A percentile compares a stretch with the other conserved stretches of the same genome.
Conservation (phyloP, 2,888 invertebrate genomes). For the Stenoptilia bipunctidactyla region DNA sequence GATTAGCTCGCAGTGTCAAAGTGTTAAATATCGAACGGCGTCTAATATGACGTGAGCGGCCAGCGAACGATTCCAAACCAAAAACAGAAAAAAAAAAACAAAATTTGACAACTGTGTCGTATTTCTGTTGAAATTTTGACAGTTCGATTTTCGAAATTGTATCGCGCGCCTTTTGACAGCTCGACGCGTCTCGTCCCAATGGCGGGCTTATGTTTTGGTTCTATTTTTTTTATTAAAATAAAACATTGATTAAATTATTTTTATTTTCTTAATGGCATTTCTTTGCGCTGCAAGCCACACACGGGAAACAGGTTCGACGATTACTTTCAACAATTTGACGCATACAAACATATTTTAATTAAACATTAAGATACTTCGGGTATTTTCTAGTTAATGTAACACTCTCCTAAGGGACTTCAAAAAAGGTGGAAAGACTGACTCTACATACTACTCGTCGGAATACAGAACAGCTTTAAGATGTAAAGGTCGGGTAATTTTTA, state of each 20-base stretch:
- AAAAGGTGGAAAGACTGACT: too few relatives aligned
- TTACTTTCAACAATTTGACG: slow-evolving; percentile 18
- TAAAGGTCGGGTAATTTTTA: too few relatives aligned
- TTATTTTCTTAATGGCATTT: background rate
- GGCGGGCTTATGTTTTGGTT: slow-evolving; percentile 34
- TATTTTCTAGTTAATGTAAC: too few relatives aligned
- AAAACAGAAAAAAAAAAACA: slow-evolving; percentile 30
- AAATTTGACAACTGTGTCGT: slow-evolving; percentile 55
- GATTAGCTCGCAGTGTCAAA: slow-evolving; percentile 70
- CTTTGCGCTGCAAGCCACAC: background rate
- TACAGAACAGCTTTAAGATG: too few relatives aligned
- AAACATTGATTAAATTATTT: background rate
- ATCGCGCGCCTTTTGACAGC: slow-evolving; percentile 26
- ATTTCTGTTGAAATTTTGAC: slow-evolving; percentile 57
- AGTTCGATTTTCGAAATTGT: slow-evolving; percentile 47
- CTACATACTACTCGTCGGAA: too few relatives aligned
- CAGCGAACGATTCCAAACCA: slow-evolving; percentile 33
- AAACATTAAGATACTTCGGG: too few relatives aligned
- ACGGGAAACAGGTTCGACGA: slow-evolving; percentile 24
- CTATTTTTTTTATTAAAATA: slow-evolving; percentile 27
- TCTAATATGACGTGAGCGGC: slow-evolving; percentile 65
- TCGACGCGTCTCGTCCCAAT: slow-evolving; percentile 9
- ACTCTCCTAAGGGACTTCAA: too few relatives aligned
- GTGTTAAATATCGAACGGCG: slow-evolving; percentile 67
- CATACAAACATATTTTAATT: too few relatives aligned